phyloP scores from a whole-genome alignment of 2,797 vertebrate genomes.

The Hippoglossus hippoglossus region DNA sequence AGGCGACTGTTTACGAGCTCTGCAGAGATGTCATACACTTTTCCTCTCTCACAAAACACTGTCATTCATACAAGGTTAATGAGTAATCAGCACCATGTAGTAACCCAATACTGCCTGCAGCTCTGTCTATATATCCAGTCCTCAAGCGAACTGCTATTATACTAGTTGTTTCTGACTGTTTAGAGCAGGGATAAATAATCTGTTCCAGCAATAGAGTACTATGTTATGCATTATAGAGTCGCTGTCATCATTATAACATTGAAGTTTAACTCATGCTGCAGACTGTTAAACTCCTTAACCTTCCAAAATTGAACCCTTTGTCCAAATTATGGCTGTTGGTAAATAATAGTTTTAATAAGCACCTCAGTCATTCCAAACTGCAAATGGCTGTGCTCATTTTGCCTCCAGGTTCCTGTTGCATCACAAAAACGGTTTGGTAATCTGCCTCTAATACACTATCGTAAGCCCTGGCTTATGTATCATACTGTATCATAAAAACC shows the following conservation, averaged over 20 bases:
- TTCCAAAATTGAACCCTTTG: no score
- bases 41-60: neutral
- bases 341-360: no score
- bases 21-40: slow-evolving; percentile 38
- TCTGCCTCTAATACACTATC: neutral
- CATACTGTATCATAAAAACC: neutral
- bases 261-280: no score
- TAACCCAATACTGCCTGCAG: slow-evolving; percentile 22
- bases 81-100: slow-evolving; percentile 57
- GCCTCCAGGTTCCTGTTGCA: no score
- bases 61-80: slow-evolving; percentile 57
- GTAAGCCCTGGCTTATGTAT: neutral
- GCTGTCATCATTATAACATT: neutral
- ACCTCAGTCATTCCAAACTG: no score
- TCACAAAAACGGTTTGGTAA: neutral
- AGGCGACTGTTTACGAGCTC: slow-evolving; percentile 50
- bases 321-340: no score
- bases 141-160: slow-evolving; percentile 7
- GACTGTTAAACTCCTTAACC: no score
- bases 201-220: neutral
- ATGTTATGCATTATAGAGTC: neutral
- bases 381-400: no score
- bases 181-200: neutral
- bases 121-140: slow-evolving; percentile 13
- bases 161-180: neutral